Evolutionary conservation across 92 coral and sea anemone species (phyloP).

Genomic region (Porites lobata): DNA sequence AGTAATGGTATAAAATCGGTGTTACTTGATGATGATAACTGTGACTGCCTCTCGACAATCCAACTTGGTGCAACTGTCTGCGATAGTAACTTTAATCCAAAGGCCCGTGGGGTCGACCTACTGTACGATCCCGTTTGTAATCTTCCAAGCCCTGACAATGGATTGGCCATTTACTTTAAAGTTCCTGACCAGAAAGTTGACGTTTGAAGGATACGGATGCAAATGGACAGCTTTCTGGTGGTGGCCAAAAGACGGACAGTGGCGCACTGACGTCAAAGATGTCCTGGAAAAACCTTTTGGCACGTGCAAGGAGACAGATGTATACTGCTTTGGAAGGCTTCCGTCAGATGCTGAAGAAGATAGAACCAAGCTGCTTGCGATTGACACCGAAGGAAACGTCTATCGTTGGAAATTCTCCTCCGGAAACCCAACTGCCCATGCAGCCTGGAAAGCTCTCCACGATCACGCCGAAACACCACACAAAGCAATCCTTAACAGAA

Average conservation of each 20-base stretch:
- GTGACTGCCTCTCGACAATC: slow-evolving; percentile 75
- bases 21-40: slow-evolving; percentile 79
- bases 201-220: slow-evolving; percentile 57
- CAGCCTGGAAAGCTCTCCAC: slow-evolving; percentile 71
- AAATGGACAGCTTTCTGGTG: slow-evolving; percentile 81
- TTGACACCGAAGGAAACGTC: slow-evolving; percentile 71
- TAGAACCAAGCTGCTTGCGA: slow-evolving; percentile 53
- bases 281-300: slow-evolving; percentile 65
- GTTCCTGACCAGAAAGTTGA: slow-evolving; percentile 21
- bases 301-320: slow-evolving; percentile 55
- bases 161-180: slow-evolving; percentile 53
- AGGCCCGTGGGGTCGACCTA: slow-evolving; percentile 67
- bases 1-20: slow-evolving; percentile 67
- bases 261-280: slow-evolving; percentile 60
- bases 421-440: slow-evolving; percentile 74
- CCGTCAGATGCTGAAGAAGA: slow-evolving; percentile 66
- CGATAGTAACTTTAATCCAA: slow-evolving; percentile 12
- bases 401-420: slow-evolving; percentile 70
- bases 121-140: slow-evolving; percentile 66
- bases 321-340: slow-evolving; percentile 73
- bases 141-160: slow-evolving; percentile 58
- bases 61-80: slow-evolving; percentile 70
- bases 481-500: slow-evolving; percentile 37
- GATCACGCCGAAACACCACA: slow-evolving; percentile 58
- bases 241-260: slow-evolving; percentile 74